Conservation (phyloP, 2,888 invertebrate species). For the Aelia acuminata region DNA sequence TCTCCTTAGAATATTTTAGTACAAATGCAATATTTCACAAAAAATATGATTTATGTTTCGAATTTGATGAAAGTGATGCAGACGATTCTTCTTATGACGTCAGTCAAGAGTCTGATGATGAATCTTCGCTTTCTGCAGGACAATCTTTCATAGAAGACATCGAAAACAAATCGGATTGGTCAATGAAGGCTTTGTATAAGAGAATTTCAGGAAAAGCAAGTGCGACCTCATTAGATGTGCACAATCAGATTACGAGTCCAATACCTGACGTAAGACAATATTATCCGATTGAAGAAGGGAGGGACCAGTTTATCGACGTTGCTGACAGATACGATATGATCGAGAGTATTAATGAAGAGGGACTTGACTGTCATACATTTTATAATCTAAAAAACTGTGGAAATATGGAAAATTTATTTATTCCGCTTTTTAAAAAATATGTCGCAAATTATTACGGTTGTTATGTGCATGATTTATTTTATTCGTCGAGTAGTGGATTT, state of each 20-base stretch:
- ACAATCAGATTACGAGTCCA: background rate
- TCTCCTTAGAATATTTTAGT: background rate
- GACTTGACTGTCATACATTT: background rate
- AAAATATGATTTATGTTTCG: background rate
- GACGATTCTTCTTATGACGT: background rate
- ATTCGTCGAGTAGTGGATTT: background rate
- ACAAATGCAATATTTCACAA: background rate
- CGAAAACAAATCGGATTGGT: background rate
- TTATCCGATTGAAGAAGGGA: background rate
- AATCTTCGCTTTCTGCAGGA: background rate
- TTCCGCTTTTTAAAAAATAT: background rate
- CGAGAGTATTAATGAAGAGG: background rate
- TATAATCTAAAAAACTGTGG: background rate
- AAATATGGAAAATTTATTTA: background rate
- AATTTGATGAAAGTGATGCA: background rate
- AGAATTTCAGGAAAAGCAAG: background rate
- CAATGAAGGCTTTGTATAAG: background rate
- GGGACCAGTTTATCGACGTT: background rate
- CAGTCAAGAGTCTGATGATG: background rate
- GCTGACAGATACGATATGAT: background rate
- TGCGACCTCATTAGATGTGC: background rate
- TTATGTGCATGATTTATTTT: background rate
- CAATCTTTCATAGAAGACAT: background rate
- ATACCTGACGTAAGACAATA: background rate
- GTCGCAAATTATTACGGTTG: background rate